Conservation (phyloP, 2,888 invertebrate genomes). For the Pollenia angustigena region DNA sequence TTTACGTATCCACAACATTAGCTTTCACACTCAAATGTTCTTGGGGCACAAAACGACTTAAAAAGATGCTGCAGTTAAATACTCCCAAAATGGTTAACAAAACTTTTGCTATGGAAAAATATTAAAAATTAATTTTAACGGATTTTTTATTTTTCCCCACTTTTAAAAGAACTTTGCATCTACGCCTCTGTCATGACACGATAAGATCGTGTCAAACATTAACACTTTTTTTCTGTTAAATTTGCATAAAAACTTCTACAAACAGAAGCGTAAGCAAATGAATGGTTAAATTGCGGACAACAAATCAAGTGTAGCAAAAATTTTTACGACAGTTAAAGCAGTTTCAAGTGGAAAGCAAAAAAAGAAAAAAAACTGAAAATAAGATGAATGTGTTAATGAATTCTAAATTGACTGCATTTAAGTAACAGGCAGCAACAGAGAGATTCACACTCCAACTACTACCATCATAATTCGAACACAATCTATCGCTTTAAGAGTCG, state of each 20-base stretch:
- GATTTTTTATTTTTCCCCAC: background rate
- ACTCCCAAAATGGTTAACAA: too few species aligned
- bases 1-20: too few species aligned
- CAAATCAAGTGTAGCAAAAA: constrained; percentile 66
- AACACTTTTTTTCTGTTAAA: constrained; percentile 60
- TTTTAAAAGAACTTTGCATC: background rate
- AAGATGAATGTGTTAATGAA: constrained; percentile 72
- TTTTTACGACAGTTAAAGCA: constrained; percentile 52
- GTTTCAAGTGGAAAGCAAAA: constrained; percentile 8
- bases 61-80: too few species aligned
- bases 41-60: too few species aligned
- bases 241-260: constrained; percentile 22
- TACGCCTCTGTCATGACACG: constrained; percentile 28
- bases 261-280: constrained; percentile 71
- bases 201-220: constrained; percentile 72
- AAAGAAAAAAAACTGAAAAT: constrained; percentile 23
- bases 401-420: constrained; percentile 65
- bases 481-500: constrained; percentile 12
- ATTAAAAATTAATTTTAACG: too few species aligned
- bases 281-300: constrained; percentile 64
- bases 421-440: constrained; percentile 39
- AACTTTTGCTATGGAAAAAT: too few species aligned
- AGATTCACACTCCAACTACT: constrained; percentile 19
- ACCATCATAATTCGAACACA: constrained; percentile 32
- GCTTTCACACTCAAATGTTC: too few species aligned